Evolutionary conservation across 2,888 invertebrate species (phyloP), one percentile per base, ranked within the genome.

Genomic region (Leptinotarsa tumamoca): DNA sequence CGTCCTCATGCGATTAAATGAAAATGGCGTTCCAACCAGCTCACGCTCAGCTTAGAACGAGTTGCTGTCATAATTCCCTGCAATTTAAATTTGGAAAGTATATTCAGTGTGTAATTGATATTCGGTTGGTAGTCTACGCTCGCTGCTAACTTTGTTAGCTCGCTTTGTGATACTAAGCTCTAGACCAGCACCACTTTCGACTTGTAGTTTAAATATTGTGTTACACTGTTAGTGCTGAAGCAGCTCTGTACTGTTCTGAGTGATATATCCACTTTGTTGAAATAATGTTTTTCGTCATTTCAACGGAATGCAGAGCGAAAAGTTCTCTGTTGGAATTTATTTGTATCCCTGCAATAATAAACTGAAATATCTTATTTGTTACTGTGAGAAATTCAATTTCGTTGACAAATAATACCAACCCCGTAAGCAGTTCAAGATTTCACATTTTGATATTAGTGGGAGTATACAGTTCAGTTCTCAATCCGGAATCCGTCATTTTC

Each of bases 21-120:
- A 63, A 68, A 63, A 72, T 52, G 49, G 68, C 52, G 73, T 61
- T 58, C 68, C 18, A 43, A 23, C 43, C 49, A 54, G 52, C 66
- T 23, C 54, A 58, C 68, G 56, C 49, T 66, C 68, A 70, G 43
- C 54, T 27, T 54, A 58, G 67, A 75, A 77, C 63, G 73, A 71
- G 74, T 76, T 72, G 67, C 75, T 72, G 76, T 79, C 72, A 79
- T 78, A 79, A 77, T 79, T 76, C 68, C 69, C 74, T 70, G 75
- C 76, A 79, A 80, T 79, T 78, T 75, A 78, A 80, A 79, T 80
- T 78, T 78, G 68, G 75, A 74, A 73, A 78, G 78, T 79, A 75
- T 80, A 77, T 78, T 80, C 79, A 80, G 75, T 80, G 75, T 80
- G 78, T 80, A 80, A 80, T 79, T 80, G 80, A 80, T 80, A 80